Conservation (phyloP, 2,888 invertebrate genomes). For the Scotopteryx bipunctaria region DNA sequence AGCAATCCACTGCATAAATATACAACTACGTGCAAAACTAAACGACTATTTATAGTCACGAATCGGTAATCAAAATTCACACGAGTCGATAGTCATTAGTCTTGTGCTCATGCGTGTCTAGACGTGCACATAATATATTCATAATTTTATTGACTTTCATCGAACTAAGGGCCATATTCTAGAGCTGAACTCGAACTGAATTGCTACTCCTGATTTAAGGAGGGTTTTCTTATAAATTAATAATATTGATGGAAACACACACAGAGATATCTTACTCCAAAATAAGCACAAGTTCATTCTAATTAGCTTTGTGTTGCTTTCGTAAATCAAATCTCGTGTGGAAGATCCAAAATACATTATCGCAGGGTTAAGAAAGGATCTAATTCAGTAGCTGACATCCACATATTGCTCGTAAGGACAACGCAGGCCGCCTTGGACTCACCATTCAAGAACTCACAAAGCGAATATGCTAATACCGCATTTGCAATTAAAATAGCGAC, state of each 20-base stretch:
- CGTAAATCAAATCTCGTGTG: too few relatives aligned
- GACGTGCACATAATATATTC: constrained; percentile 18
- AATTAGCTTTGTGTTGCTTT: too few relatives aligned
- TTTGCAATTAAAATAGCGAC: constrained; percentile 79
- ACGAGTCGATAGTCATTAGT: constrained; percentile 12
- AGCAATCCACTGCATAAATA: not conserved
- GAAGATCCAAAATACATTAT: too few relatives aligned
- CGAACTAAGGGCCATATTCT: not conserved
- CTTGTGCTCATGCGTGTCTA: constrained; percentile 4
- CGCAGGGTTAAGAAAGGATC: not conserved
- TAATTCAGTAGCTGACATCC: constrained; percentile 41
- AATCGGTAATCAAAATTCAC: constrained; percentile 16
- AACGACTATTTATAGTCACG: constrained; percentile 9
- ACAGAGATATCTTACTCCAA: too few relatives aligned
- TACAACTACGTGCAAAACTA: constrained; percentile 1
- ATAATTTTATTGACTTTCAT: constrained; percentile 13
- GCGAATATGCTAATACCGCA: constrained; percentile 76
- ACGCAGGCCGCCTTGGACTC: constrained; percentile 64
- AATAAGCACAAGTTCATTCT: too few relatives aligned
- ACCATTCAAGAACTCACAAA: constrained; percentile 75
- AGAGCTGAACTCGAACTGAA: not conserved
- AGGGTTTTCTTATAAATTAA: too few relatives aligned
- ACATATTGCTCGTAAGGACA: constrained; percentile 59
- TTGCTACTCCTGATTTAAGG: too few relatives aligned
- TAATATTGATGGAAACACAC: too few relatives aligned